Conservation (phyloP, 1,140 invertebrate species). For the Scylla paramamosain region DNA sequence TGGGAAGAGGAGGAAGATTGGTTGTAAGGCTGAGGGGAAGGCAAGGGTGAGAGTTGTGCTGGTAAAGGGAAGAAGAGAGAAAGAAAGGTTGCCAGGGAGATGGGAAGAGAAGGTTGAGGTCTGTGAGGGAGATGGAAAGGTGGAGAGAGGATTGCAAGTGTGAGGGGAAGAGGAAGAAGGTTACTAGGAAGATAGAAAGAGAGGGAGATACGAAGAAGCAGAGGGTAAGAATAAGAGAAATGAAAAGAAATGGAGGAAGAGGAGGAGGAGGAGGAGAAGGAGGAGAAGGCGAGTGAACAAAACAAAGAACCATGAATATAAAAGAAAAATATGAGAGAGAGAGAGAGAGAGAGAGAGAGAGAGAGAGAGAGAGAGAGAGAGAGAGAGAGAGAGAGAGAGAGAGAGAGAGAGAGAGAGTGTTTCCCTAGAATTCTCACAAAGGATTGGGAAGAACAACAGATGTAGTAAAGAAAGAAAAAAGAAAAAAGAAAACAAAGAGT, state of each 20-base stretch:
- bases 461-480: neutral
- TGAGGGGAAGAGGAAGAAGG: neutral
- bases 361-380: slow-evolving; percentile 31
- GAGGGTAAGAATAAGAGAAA: neutral
- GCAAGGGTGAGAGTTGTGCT: no score
- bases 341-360: neutral
- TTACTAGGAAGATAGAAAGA: neutral
- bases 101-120: neutral
- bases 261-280: neutral
- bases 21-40: no score
- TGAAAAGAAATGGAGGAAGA: neutral
- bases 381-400: slow-evolving; percentile 44
- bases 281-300: no score
- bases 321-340: neutral
- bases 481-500: neutral
- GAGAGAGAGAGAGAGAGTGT: slow-evolving; percentile 30
- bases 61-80: neutral
- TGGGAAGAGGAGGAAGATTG: no score
- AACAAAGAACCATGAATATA: neutral
- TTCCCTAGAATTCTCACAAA: slow-evolving; percentile 14
- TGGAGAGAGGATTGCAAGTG: neutral
- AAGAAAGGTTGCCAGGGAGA: neutral
- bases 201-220: neutral
- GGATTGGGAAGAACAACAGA: slow-evolving; percentile 21
- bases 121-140: neutral